Evolutionary conservation across 2,888 invertebrate genomes (phyloP).

Genomic region (Catocala nupta): DNA sequence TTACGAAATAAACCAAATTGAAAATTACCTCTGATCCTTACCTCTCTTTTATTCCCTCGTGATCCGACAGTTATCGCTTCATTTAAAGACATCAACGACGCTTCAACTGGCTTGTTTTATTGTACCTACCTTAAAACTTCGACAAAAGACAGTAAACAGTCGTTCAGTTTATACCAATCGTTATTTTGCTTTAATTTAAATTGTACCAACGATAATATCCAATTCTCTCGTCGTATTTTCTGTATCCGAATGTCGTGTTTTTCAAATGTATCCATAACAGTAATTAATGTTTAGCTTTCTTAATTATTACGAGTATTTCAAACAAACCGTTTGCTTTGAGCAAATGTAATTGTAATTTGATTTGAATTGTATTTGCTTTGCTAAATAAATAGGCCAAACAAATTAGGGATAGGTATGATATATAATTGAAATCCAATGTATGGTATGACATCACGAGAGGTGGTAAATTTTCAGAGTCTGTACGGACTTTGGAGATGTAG

Average conservation of each 20-base stretch:
- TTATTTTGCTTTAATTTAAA: conserved; percentile 37
- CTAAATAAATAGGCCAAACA: background rate
- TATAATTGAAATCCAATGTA: too few species aligned
- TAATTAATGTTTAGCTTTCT: conserved; percentile 26
- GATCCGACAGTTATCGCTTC: too few species aligned
- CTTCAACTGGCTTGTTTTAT: background rate
- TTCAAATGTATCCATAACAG: conserved; percentile 17
- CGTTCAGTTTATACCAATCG: conserved; percentile 8
- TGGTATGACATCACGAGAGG: too few species aligned
- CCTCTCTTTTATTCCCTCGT: too few species aligned
- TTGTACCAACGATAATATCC: conserved; percentile 20
- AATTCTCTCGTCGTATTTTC: background rate
- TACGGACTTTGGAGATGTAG: too few species aligned
- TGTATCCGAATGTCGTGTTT: conserved; percentile 5
- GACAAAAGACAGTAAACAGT: conserved; percentile 1
- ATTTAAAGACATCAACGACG: too few species aligned
- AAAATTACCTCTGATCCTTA: too few species aligned
- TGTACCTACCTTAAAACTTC: conserved; percentile 2
- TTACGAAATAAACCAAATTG: too few species aligned
- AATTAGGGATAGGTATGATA: background rate
- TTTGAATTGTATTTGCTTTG: too few species aligned
- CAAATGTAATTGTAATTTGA: background rate
- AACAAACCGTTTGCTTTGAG: background rate
- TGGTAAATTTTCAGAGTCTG: too few species aligned
- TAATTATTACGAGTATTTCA: conserved; percentile 11